phyloP scores from a whole-genome alignment of 2,113 vertebrate species.

The Amphilophus citrinellus region DNA sequence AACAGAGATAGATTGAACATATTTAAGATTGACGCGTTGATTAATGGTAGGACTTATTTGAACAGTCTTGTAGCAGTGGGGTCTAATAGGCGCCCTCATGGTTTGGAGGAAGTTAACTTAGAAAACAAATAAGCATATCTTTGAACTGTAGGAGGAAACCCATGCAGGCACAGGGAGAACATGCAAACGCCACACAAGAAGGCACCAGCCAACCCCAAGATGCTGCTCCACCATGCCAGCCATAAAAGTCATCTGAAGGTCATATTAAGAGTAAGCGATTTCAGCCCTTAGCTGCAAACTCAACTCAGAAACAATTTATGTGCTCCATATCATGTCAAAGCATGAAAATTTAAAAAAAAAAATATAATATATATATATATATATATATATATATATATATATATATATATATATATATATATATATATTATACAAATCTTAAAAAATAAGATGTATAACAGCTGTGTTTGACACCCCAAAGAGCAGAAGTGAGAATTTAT shows the following conservation, averaged over 20 bases:
- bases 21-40: too few relatives aligned
- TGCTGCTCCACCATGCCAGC: background rate
- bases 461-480: background rate
- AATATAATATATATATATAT: too few relatives aligned
- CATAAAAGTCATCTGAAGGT: background rate
- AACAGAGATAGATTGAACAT: too few relatives aligned
- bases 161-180: background rate
- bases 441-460: background rate
- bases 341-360: background rate
- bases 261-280: background rate
- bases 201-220: background rate
- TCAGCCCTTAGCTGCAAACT: background rate
- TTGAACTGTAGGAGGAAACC: background rate
- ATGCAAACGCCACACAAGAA: background rate
- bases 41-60: too few relatives aligned
- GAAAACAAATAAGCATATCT: background rate
- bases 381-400: too few relatives aligned
- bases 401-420: too few relatives aligned
- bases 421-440: background rate
- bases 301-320: background rate
- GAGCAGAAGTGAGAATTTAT: constrained; percentile 12
- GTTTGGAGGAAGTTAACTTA: too few relatives aligned
- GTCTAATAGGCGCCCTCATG: too few relatives aligned
- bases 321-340: background rate
- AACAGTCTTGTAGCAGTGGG: too few relatives aligned